These are phyloP conservation scores for Paratrypauchen microcephalus DNA, from an alignment of 2,797 vertebrate species.

Conservation along the genomic window DNA sequence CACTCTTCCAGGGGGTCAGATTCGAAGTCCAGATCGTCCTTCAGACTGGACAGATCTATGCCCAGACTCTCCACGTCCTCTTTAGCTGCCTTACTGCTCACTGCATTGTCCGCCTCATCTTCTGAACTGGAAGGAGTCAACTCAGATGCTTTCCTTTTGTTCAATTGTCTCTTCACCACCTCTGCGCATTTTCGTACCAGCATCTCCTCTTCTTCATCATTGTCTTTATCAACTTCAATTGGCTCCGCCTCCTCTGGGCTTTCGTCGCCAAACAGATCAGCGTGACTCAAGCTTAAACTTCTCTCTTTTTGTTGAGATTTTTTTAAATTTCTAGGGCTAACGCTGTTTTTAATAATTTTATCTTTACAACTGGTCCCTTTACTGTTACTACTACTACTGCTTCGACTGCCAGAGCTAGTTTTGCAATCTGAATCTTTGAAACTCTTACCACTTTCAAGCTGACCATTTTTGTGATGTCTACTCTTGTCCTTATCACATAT, in stretches of 20 bases:
- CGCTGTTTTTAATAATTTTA: constrained; percentile 62
- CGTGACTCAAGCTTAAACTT: constrained; percentile 86
- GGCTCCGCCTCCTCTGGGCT: constrained; percentile 82
- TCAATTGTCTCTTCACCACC: constrained; percentile 61
- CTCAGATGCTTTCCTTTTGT: constrained; percentile 62
- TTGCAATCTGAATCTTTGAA: constrained; percentile 56
- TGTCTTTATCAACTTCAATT: constrained; percentile 29
- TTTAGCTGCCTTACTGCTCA: constrained; percentile 26
- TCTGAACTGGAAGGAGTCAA: constrained; percentile 71
- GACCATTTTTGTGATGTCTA: constrained; percentile 73
- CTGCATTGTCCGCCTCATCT: constrained; percentile 41
- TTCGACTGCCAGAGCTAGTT: constrained; percentile 37
- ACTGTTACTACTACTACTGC: constrained; percentile 41
- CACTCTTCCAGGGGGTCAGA: constrained; percentile 97
- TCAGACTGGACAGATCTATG: constrained; percentile 81
- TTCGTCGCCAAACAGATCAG: constrained; percentile 93
- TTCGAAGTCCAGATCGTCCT: constrained; percentile 91
- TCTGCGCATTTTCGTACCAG: constrained; percentile 71
- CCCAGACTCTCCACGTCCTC: constrained; percentile 61
- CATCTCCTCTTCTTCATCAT: constrained; percentile 23
- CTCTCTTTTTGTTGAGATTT: constrained; percentile 65
- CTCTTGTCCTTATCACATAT: constrained; percentile 66
- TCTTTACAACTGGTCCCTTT: constrained; percentile 53
- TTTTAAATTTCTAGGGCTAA: constrained; percentile 51
- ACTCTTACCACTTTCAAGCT: constrained; percentile 53